Conservation (phyloP, 2,888 invertebrate species). For the Sarcophaga variegata region DNA sequence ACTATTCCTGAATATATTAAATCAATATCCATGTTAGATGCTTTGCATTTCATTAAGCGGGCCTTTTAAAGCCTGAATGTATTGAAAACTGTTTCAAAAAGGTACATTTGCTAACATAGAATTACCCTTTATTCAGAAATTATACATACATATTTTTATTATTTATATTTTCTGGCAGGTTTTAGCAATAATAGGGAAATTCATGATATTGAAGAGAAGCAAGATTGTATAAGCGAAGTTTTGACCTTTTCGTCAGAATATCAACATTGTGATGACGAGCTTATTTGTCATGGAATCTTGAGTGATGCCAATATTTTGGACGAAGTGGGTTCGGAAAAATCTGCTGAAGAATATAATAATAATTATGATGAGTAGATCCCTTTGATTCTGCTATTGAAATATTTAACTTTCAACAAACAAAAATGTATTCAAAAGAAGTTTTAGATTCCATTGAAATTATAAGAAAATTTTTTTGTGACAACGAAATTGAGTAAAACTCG, state of each 20-base stretch:
- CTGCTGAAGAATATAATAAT: constrained; percentile 35
- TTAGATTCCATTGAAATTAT: constrained; percentile 29
- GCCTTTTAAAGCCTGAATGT: constrained; percentile 24
- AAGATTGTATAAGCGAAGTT: constrained; percentile 33
- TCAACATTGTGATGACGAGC: constrained; percentile 38
- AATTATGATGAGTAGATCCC: constrained; percentile 37
- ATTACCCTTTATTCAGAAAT: constrained; percentile 15
- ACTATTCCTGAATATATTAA: constrained; percentile 35
- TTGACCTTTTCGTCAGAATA: constrained; percentile 31
- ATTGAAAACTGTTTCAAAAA: constrained; percentile 33
- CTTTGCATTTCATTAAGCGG: constrained; percentile 44
- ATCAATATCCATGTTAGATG: constrained; percentile 35
- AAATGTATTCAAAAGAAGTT: constrained; percentile 32
- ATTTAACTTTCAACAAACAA: constrained; percentile 25
- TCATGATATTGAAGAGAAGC: constrained; percentile 2
- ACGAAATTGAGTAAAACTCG: constrained; percentile 30
- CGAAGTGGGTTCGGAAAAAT: constrained; percentile 45
- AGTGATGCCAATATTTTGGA: constrained; percentile 43
- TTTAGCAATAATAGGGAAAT: neutral
- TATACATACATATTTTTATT: neutral
- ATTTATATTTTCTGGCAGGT: constrained; percentile 5
- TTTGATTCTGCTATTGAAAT: constrained; percentile 14
- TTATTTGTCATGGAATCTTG: constrained; percentile 33
- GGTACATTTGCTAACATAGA: constrained; percentile 39
- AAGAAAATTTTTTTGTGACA: constrained; percentile 25